These are phyloP conservation scores for Naso thynnoides DNA, from an alignment of 2,797 vertebrate species.

Conservation along the genomic window DNA sequence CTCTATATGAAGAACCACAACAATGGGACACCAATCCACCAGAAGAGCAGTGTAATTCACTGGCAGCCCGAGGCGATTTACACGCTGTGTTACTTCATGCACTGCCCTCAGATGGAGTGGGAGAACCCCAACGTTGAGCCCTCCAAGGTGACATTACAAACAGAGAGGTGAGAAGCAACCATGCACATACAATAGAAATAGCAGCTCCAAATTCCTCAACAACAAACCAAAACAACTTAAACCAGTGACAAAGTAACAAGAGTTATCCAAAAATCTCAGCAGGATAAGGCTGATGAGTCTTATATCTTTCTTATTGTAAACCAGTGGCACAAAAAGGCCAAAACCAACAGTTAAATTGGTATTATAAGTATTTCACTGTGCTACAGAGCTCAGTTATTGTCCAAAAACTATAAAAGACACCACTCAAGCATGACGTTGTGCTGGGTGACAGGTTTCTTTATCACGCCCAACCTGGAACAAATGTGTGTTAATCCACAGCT, in stretches of 20 bases:
- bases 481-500: background rate
- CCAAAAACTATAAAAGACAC: background rate
- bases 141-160: conserved; percentile 93
- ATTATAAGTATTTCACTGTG: background rate
- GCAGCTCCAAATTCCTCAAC: background rate
- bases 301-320: background rate
- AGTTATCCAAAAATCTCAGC: background rate
- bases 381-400: background rate
- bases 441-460: background rate
- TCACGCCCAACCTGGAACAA: background rate
- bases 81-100: conserved; percentile 99
- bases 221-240: no score
- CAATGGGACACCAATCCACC: conserved; percentile 93
- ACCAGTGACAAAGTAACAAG: background rate
- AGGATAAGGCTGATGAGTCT: background rate
- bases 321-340: background rate
- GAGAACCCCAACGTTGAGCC: conserved; percentile 97
- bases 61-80: conserved; percentile 97
- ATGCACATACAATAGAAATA: background rate
- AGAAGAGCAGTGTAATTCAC: conserved; percentile 90
- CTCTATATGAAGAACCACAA: conserved; percentile 91
- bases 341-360: background rate
- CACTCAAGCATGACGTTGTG: background rate
- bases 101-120: conserved; percentile 98
- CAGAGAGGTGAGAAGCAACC: conserved; percentile 90